Conservation (phyloP, 2,797 vertebrate genomes). For the Characodon lateralis region DNA sequence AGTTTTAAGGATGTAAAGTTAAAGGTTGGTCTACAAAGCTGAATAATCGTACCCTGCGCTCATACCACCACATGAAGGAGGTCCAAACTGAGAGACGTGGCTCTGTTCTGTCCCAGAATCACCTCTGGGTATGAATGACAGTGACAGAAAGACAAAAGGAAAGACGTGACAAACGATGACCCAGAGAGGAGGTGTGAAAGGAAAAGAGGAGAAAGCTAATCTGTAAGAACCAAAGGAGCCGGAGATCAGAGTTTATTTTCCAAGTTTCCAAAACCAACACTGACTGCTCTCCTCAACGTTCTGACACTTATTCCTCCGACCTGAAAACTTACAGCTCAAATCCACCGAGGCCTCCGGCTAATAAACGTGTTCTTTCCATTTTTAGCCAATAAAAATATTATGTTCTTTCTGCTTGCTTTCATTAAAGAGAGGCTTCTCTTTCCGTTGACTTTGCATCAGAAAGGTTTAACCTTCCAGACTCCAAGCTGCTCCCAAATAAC, state of each 20-base stretch:
- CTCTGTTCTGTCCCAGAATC: neutral
- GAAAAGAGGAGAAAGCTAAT: slow-evolving; percentile 1
- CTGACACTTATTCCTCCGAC: slow-evolving; percentile 28
- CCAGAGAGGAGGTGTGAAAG: neutral
- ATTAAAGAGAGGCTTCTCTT: slow-evolving; percentile 17
- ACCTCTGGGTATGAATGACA: neutral
- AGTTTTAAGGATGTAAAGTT: too few relatives aligned
- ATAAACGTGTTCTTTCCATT: slow-evolving; percentile 47
- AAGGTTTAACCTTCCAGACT: slow-evolving; percentile 16
- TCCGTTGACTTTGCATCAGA: slow-evolving; percentile 29
- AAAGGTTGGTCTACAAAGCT: too few relatives aligned
- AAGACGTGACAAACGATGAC: neutral
- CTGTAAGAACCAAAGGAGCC: slow-evolving; percentile 3
- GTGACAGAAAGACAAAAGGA: neutral
- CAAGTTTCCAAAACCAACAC: slow-evolving; percentile 48
- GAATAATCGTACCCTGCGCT: neutral
- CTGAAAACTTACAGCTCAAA: slow-evolving; percentile 7
- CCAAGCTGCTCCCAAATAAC: neutral
- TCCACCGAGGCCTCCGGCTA: slow-evolving; percentile 28
- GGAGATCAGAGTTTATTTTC: slow-evolving; percentile 9
- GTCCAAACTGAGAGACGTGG: neutral
- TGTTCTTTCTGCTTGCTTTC: slow-evolving; percentile 31
- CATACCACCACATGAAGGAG: neutral
- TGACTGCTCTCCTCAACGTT: slow-evolving; percentile 23
- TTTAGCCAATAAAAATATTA: slow-evolving; percentile 41